phyloP scores from a whole-genome alignment of 2,888 invertebrate species.

The Galeruca laticollis region DNA sequence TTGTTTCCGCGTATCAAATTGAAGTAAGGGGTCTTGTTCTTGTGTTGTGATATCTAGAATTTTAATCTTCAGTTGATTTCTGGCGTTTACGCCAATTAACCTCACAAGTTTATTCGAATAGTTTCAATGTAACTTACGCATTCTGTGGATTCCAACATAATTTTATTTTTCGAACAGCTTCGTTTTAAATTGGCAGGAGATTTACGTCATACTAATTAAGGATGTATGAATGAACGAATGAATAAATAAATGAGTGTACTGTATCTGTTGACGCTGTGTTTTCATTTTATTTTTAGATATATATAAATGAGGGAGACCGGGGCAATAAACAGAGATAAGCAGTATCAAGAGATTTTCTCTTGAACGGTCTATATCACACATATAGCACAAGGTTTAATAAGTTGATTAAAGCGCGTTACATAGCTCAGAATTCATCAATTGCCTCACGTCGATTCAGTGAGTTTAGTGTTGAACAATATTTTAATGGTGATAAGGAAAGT shows the following conservation, averaged over 20 bases:
- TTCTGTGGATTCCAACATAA: background rate
- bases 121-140: background rate
- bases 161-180: background rate
- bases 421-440: too few species aligned
- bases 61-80: background rate
- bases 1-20: background rate
- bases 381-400: too few species aligned
- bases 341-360: too few species aligned
- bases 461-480: too few species aligned
- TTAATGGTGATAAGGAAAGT: too few species aligned
- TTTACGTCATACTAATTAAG: conserved; percentile 9
- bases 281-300: background rate
- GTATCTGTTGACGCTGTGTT: background rate
- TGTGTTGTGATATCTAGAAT: background rate
- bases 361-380: too few species aligned
- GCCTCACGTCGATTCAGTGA: too few species aligned
- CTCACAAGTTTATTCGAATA: background rate
- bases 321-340: too few species aligned
- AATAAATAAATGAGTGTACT: background rate
- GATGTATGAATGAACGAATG: conserved; percentile 2
- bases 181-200: background rate
- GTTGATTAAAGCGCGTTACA: too few species aligned
- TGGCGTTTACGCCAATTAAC: conserved; percentile 9
- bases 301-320: too few species aligned
- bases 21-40: background rate